Evolutionary conservation across 2,797 vertebrate genomes (phyloP), one percentile per base, ranked within the genome.

Genomic region (Helicolenus hilgendorfi): DNA sequence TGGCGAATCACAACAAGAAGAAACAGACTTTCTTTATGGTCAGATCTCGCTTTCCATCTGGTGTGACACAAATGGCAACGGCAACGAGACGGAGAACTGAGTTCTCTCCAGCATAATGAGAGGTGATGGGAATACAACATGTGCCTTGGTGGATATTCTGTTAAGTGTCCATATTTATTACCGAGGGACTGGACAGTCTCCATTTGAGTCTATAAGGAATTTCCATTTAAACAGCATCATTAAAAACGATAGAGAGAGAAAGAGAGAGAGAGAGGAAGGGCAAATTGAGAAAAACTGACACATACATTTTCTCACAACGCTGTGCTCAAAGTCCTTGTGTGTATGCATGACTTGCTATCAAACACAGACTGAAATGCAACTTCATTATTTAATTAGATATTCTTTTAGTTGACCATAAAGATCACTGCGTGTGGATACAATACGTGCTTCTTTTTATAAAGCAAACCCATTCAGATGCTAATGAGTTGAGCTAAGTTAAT

Each of bases 341-440:
- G 35, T 20, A 77, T 26, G 80, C 84, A 72, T 72, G 77, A 89
- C 55, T 79, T 84, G 72, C 29, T 88, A 80, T 89, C 72, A 88
- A 75, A 85, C 53, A 72, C 77, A 76, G 86, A 87, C 11, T 72
- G 55, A 67, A 89, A 86, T 82, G 69, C 58, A 79, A 77, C 79
- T 63, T 49, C 81, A 91, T 95, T 71, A 82, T 85, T 91, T 92
- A 81, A 93, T 90, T 88, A 85, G 72, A 92, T 79, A 70, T 92
- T 87, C 75, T 85, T 84, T 87, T 58, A 81, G 73, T 75, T 65
- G 79, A 86, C 72, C 86, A 75, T 63, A 75, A 79, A 68, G 76
- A 83, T 84, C 60, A 22, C 63, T 31, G 71, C 7, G 11, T 49
- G 59, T 13, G 62, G 80, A 91, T 81, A 60, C 76, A 74, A 64